These are phyloP conservation scores for Coecobrya sp. DNA, from an alignment of 2,888 invertebrate genomes.

Conservation along the genomic window DNA sequence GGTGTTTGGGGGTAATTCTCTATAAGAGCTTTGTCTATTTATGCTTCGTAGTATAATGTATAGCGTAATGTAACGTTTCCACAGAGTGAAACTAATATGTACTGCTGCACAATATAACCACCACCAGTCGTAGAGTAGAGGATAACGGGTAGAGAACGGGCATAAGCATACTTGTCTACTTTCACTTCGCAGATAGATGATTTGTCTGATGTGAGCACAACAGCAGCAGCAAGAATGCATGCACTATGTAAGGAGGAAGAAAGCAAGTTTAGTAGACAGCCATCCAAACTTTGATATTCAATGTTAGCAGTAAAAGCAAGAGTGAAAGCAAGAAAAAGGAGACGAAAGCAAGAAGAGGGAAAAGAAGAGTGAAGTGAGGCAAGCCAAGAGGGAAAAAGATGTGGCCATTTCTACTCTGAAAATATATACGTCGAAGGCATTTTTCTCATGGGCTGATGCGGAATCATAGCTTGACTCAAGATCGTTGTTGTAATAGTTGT, in stretches of 20 bases:
- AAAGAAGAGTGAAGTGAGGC: slow-evolving; percentile 65
- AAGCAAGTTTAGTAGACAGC: slow-evolving; percentile 37
- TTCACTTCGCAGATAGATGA: slow-evolving; percentile 53
- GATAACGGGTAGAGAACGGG: not conserved
- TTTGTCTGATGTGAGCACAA: slow-evolving; percentile 52
- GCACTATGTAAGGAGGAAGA: slow-evolving; percentile 41
- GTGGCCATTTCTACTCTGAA: slow-evolving; percentile 65
- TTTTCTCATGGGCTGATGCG: slow-evolving; percentile 63
- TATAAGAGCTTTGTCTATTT: slow-evolving; percentile 56
- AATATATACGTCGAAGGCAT: slow-evolving; percentile 43
- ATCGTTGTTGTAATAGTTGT: not conserved
- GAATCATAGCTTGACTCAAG: not conserved
- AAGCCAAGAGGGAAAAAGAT: slow-evolving; percentile 78
- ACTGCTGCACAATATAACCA: not conserved
- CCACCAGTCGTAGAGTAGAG: not conserved
- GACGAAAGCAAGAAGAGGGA: slow-evolving; percentile 51
- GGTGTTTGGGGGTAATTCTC: slow-evolving; percentile 75
- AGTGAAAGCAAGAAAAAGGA: slow-evolving; percentile 61
- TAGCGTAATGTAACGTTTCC: slow-evolving; percentile 66
- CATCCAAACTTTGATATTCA: slow-evolving; percentile 52
- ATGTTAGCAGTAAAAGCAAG: slow-evolving; percentile 41
- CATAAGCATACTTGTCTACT: slow-evolving; percentile 53
- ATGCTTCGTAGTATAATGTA: slow-evolving; percentile 54
- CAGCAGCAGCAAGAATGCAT: slow-evolving; percentile 51
- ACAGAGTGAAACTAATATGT: slow-evolving; percentile 45